Conservation (phyloP, 2,888 invertebrate genomes). For the Pachymerium ferrugineum region DNA sequence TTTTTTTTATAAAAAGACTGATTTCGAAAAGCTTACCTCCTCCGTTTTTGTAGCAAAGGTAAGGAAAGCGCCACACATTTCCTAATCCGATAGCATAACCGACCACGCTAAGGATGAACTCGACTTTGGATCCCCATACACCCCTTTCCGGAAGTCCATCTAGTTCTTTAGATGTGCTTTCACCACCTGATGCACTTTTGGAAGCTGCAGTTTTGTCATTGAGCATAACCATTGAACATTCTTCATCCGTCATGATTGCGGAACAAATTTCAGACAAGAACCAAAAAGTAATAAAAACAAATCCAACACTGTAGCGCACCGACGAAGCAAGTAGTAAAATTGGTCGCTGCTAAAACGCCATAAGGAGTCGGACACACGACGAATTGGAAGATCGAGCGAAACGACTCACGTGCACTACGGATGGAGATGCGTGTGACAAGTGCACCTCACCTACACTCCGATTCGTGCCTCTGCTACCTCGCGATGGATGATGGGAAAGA, state of each 20-base stretch:
- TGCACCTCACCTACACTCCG: conserved; percentile 1
- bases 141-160: conserved; percentile 67
- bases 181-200: not conserved
- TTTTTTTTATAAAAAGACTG: not conserved
- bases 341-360: not conserved
- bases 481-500: not conserved
- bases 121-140: conserved; percentile 81
- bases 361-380: not conserved
- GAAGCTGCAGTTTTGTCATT: not conserved
- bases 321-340: too few relatives aligned
- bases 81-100: conserved; percentile 89
- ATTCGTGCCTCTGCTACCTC: too few relatives aligned
- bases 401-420: not conserved
- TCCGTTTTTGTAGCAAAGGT: conserved; percentile 93
- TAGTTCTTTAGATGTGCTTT: conserved; percentile 25
- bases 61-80: conserved; percentile 91
- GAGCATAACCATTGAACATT: conserved; percentile 20
- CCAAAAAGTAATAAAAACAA: too few relatives aligned
- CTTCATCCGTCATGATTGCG: conserved; percentile 18
- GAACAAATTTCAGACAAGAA: too few relatives aligned
- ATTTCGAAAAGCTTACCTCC: conserved; percentile 60
- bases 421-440: not conserved
- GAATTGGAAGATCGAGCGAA: not conserved
- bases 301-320: too few relatives aligned
- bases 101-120: conserved; percentile 88